phyloP scores from a whole-genome alignment of 2,797 vertebrate species.

The Amblyraja radiata region DNA sequence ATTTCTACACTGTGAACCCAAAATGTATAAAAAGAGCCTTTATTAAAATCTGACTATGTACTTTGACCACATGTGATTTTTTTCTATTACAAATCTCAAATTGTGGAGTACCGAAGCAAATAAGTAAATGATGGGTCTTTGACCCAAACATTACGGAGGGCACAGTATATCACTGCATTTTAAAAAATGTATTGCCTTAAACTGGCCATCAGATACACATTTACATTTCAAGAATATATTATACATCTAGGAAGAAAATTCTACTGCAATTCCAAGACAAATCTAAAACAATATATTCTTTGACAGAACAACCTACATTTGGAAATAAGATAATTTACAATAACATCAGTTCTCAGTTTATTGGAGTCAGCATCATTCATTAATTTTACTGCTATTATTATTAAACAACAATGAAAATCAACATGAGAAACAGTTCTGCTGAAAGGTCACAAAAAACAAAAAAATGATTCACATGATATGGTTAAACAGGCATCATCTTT shows the following conservation, averaged over 20 bases:
- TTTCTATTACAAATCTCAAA: too few relatives aligned
- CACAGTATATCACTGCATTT: background rate
- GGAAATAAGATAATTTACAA: background rate
- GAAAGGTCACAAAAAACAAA: background rate
- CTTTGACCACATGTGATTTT: too few relatives aligned
- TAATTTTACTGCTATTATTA: background rate
- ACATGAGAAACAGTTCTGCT: background rate
- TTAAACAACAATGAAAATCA: background rate
- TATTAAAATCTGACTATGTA: too few relatives aligned
- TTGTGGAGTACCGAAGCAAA: too few relatives aligned
- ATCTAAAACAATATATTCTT: background rate
- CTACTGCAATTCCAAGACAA: background rate
- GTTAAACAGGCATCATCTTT: too few relatives aligned
- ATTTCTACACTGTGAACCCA: too few relatives aligned
- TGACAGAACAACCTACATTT: background rate
- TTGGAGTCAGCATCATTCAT: background rate
- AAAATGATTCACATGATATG: background rate
- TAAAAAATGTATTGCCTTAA: background rate
- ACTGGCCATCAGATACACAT: background rate
- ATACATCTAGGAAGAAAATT: background rate
- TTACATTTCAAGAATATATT: background rate
- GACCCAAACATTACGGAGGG: too few relatives aligned
- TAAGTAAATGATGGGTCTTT: too few relatives aligned
- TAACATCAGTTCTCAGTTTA: background rate
- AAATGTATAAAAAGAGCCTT: too few relatives aligned